Percentiles rank a stretch among this genome's conserved stretches.
Conservation (phyloP, 2,113 vertebrate genomes). For the Aspiorhynchus laticeps region DNA sequence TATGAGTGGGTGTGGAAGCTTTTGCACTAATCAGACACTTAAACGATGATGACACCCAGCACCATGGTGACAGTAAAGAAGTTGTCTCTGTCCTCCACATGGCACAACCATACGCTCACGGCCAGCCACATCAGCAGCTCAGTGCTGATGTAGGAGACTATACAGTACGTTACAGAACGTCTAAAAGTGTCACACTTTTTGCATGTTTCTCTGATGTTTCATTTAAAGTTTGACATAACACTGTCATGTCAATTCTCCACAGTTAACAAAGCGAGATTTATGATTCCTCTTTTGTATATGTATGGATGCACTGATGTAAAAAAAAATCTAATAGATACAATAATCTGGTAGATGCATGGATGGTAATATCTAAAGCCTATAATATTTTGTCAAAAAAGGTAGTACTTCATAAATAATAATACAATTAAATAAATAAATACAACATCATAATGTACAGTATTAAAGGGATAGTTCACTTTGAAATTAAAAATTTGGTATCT, state of each 20-base stretch:
- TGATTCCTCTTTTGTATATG: neutral
- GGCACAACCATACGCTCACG: neutral
- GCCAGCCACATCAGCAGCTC: neutral
- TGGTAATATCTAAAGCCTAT: neutral
- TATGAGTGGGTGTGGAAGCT: conserved; percentile 22
- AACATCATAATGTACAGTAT: too few relatives aligned
- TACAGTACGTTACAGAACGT: neutral
- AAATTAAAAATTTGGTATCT: too few relatives aligned
- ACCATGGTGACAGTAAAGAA: conserved; percentile 20
- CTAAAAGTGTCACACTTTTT: neutral
- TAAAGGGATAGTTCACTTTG: too few relatives aligned
- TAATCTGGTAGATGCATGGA: too few relatives aligned
- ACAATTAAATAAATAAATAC: too few relatives aligned
- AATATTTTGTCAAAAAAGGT: neutral
- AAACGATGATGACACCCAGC: conserved; percentile 3
- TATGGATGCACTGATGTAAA: too few relatives aligned
- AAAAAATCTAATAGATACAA: too few relatives aligned
- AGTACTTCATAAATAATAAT: too few relatives aligned
- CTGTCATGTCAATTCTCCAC: neutral
- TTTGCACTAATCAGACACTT: conserved; percentile 9
- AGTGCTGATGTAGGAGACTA: neutral
- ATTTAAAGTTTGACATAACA: neutral
- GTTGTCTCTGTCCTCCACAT: neutral
- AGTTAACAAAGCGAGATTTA: neutral
- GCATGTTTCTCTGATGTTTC: neutral